Base-by-base conservation (phyloP, 2,888 invertebrate species). In the Abrostola tripartita region DNA sequence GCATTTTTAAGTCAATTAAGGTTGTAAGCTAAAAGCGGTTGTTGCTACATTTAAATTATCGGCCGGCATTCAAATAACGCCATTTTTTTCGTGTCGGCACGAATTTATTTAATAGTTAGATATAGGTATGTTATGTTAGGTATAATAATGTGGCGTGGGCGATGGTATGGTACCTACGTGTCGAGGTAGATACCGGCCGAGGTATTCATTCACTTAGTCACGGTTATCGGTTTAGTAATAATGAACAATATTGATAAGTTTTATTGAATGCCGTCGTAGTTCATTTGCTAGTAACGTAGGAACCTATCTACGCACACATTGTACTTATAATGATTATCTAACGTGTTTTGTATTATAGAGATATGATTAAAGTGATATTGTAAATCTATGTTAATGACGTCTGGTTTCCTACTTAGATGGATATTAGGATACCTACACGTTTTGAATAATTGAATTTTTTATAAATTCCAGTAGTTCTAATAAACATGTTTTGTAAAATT, bases 1-100 rank as follows among this genome's bases (percentile, higher is more conserved):
- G 92, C 93, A 93, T 94, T 94, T 94, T 94, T 94, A 94, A 94
- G 94, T 94, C 94, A 94, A 94, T 94, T 94, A 94, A 93, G 93
- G 94, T 93, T 94, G 94, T 94, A 94, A 93, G 94, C 93, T 94
- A 94, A 94, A 94, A 93, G 94, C 93, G 91, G 93, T 94, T 94
- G 94, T 94, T 94, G 93, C 93, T 94, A 94, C 94, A 94, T 94
- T 94, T 94, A 94, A 94, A 94, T 94, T 94, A 94, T 94, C 92
- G 93, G 93, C 88, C 91, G 92, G 93, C 93, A 94, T 93, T 93
- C 92, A 93, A 93, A 93, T 94, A 94, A 92, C 93, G 93, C 93
- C 91, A 93, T 93, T 94, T 94, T 90, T 94, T 93, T 93, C 89
- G 90, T 93, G 93, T 93, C 93, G 92, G 93, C 93, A 93, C 92